Base-by-base conservation (phyloP, 1,140 invertebrate species). In the Bombus breviceps region DNA sequence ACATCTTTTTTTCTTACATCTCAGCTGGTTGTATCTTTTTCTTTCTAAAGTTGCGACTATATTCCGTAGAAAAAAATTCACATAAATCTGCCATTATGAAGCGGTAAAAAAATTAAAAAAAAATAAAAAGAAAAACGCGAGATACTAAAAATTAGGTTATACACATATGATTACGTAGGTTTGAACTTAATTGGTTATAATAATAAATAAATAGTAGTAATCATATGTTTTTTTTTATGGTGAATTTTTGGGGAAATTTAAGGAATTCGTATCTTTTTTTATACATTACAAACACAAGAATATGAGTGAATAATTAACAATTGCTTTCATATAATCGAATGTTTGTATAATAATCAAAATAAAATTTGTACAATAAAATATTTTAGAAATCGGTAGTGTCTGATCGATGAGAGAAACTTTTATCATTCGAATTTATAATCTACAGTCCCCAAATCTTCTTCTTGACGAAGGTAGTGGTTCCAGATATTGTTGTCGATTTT, bases 401-500 rank as follows among this genome's bases (percentile, higher is more conserved):
- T 32, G 13, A 10, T 13, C 18, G 41, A 22, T 2, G 37, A 57
- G 4, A 22, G 39, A 15, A 59, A 62, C 43, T 72, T 25, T 73
- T 28, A 37, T 13, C 28, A 18, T 10, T 32, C 5, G n/a, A 59
- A 22, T 59, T 64, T 80, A 79, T 57, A 81, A 47, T 59, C 43
- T 87, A 32, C 87, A 87, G 37, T 72, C 73, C 8, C 64, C 74
- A 22, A 83, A 64, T 80, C 76, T 87, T 76, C 66, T 85, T 75
- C 76, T 83, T 6, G 69, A 81, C 8, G 86, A 77, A 13, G 69
- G 62, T 25, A 96, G 89, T 0, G 96, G 96, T 83, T 97, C 95
- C 43, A 95, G 93, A 89, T 95, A 97, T 79, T 96, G 95, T 83
- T 97, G 96, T 89, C 95, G 95, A 68, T 95, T 96, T 78, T 95